Base-by-base conservation (phyloP, 1,140 invertebrate species). In the Cotesia vestalis region DNA sequence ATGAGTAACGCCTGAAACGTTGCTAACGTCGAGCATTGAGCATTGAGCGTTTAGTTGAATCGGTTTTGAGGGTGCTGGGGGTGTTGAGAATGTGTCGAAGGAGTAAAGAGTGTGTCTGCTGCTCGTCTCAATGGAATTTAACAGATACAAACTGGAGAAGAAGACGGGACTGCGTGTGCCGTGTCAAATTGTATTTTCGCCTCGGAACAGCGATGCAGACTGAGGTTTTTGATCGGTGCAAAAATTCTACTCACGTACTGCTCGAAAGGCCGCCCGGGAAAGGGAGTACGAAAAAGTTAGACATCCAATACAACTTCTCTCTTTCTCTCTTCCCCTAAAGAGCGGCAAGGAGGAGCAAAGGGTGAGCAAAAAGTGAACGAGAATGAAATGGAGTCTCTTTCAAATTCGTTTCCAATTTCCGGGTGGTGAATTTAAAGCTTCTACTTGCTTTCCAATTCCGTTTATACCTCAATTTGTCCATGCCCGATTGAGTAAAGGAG, bases 361-460 rank as follows among this genome's bases (percentile, higher is more conserved):
- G 36, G 38, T 35, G 12, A 20, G 53, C 9, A 36, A 62, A 69
- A 60, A 60, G 67, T 66, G 55, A 55, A 69, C 57, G 55, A 60
- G 67, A 69, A 61, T 60, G 55, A 46, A 69, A 51, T 60, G 67
- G 38, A 69, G 59, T 61, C 36, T 64, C 61, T 64, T 71, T 71
- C 69, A 17, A 71, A 71, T 57, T 71, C 69, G 61, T 64, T 66
- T 71, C 53, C 69, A 71, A 71, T 71, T 71, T 71, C 61, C 69
- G 51, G 12, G n/a, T 20, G 17, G 61, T 53, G 61, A 71, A 71
- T 71, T 64, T 66, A 46, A 53, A 71, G 69, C 62, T 57, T 66
- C 61, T 46, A 71, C 52, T 66, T 59, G 59, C 38, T 63, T 62
- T 35, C 51, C 27, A n/a, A 63, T 63, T 71, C 61, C 66, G 52